These are phyloP conservation scores for Cephus rjabovi DNA, from an alignment of 2,888 invertebrate genomes.

Conservation along the genomic window DNA sequence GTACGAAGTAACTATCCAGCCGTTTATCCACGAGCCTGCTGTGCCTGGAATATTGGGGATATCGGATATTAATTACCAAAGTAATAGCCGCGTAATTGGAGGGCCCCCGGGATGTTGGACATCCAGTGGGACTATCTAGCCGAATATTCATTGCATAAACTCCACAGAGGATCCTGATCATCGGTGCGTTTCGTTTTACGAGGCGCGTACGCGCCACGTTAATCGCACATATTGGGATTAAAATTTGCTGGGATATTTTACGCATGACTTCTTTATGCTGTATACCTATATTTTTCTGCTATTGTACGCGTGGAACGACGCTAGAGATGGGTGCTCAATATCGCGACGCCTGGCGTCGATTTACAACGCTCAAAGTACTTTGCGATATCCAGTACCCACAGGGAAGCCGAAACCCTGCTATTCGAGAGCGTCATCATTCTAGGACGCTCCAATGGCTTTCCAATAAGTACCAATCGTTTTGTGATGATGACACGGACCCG, in stretches of 20 bases:
- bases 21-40: constrained; percentile 33
- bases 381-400: neutral
- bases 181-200: neutral
- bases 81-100: constrained; percentile 53
- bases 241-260: neutral
- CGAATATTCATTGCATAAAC: constrained; percentile 5
- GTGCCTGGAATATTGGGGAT: constrained; percentile 31
- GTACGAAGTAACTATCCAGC: constrained; percentile 23
- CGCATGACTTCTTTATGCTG: neutral
- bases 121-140: constrained; percentile 10
- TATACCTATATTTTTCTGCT: neutral
- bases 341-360: neutral
- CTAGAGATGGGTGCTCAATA: neutral
- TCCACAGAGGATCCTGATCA: neutral
- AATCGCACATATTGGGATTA: neutral
- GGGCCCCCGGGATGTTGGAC: constrained; percentile 23
- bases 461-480: neutral
- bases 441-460: neutral
- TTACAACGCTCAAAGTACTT: neutral
- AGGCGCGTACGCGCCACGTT: neutral
- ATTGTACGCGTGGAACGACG: neutral
- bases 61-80: constrained; percentile 55
- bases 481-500: neutral
- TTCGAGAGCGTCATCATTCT: neutral
- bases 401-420: neutral